phyloP scores from a whole-genome alignment of 2,113 vertebrate species.

The Phasianus colchicus region DNA sequence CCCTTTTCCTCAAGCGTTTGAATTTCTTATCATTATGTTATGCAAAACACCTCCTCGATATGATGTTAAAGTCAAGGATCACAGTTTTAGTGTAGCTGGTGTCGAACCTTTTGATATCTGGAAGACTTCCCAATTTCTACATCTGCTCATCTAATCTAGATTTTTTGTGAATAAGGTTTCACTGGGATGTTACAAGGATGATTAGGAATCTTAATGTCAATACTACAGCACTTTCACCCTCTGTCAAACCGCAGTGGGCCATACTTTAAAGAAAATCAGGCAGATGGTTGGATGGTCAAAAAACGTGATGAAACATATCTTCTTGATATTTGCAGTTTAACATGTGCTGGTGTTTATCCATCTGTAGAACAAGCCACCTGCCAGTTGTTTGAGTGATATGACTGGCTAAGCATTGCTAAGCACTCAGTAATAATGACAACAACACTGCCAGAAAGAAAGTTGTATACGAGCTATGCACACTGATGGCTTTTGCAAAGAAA shows the following conservation, averaged over 20 bases:
- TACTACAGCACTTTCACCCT: neutral
- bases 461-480: neutral
- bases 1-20: neutral
- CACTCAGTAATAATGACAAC: neutral
- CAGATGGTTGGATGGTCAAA: slow-evolving; percentile 32
- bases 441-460: neutral
- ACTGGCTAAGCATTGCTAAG: slow-evolving; percentile 19
- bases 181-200: neutral
- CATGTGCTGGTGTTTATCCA: neutral
- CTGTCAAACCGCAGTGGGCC: neutral
- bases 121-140: slow-evolving; percentile 1
- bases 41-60: neutral
- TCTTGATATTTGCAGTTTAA: neutral
- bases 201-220: neutral
- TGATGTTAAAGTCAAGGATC: slow-evolving; percentile 10
- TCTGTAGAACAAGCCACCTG: slow-evolving; percentile 25
- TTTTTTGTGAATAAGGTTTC: neutral
- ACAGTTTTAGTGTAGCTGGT: neutral
- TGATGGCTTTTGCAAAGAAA: slow-evolving; percentile 5
- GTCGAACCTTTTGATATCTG: slow-evolving; percentile 10
- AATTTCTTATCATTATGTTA: neutral
- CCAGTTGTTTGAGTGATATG: neutral
- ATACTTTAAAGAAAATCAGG: neutral
- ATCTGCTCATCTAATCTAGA: slow-evolving; percentile 21
- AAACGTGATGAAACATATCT: neutral